Evolutionary conservation across 2,113 vertebrate genomes (phyloP), one percentile per base, ranked within the genome.

Genomic region (Cyanoramphus novaezelandiae): DNA sequence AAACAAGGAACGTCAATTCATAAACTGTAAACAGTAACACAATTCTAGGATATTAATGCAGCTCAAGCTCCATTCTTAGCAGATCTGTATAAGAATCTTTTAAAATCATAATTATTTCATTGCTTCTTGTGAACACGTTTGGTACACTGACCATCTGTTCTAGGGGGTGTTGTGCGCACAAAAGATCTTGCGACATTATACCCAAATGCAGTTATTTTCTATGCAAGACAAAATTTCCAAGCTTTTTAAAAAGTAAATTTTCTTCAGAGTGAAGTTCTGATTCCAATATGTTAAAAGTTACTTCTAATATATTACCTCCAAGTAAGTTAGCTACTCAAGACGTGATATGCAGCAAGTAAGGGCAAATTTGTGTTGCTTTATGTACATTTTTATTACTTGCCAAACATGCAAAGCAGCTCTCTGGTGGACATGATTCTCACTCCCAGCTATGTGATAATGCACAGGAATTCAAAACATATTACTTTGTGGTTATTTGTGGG

Each of bases 401-500:
- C 15, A 29, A 46, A 62, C 25, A 47, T 0, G 0, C 39, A 65
- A 37, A 68, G 44, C 28, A 75, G 23, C 29, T 17, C 53, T 74
- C n/a, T 49, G 31, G 11, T 21, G 62, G 63, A 43, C 57, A 52
- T 13, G 55, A 15, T 27, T 44, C 41, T 62, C 47, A 24, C 50
- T 57, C 53, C 29, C 0, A 1, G 19, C 28, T 69, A 53, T 1
- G 10, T 17, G 47, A 4, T 52, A 81, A 70, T 1, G 5, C 33
- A 63, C 24, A 76, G 19, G 37, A 81, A 25, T 53, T 15, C 71
- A 46, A 52, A 74, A 3, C 16, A 33, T 7, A 5, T 6, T 82
- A 65, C 23, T 65, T 44, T 20, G 13, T 8, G 13, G 20, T 37
- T 63, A 47, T 23, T 60, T 65, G 27, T 43, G 43, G 37, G 27